These are phyloP conservation scores for Zosterops lateralis DNA, from an alignment of 2,113 vertebrate species.

Conservation along the genomic window DNA sequence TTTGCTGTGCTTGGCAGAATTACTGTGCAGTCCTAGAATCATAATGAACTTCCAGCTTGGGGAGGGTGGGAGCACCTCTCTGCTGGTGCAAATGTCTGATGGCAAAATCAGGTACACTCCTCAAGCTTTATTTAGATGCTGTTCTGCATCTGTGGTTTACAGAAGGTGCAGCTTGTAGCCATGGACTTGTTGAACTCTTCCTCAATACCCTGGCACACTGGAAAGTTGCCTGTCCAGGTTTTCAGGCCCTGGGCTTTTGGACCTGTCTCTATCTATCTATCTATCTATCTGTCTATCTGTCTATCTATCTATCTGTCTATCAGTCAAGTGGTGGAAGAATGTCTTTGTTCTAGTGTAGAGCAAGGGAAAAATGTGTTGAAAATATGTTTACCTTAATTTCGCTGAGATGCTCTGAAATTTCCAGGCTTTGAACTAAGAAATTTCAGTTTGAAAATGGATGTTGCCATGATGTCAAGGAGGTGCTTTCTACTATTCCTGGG, in stretches of 20 bases:
- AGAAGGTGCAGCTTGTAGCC: neutral
- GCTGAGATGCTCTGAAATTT: neutral
- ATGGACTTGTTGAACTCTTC: neutral
- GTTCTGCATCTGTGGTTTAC: neutral
- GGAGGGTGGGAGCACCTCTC: too few species aligned
- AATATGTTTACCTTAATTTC: neutral
- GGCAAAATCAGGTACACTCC: neutral
- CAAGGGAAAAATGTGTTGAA: neutral
- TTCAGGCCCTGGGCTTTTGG: neutral
- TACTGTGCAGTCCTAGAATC: neutral
- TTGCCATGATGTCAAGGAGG: neutral
- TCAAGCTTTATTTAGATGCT: neutral
- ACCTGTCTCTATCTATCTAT: neutral
- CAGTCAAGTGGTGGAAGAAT: neutral
- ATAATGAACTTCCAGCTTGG: neutral
- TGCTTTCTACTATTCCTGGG: neutral
- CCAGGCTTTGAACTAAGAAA: conserved; percentile 14
- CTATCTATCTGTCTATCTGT: neutral
- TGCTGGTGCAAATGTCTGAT: neutral
- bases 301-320: too few species aligned
- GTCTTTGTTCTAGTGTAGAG: neutral
- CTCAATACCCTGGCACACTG: neutral
- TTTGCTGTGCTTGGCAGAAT: neutral
- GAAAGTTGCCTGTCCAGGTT: neutral
- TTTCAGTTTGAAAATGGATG: neutral